Evolutionary conservation across 2,113 vertebrate species (phyloP), one percentile per base, ranked within the genome.

Genomic region (Prochilodus magdalenae): DNA sequence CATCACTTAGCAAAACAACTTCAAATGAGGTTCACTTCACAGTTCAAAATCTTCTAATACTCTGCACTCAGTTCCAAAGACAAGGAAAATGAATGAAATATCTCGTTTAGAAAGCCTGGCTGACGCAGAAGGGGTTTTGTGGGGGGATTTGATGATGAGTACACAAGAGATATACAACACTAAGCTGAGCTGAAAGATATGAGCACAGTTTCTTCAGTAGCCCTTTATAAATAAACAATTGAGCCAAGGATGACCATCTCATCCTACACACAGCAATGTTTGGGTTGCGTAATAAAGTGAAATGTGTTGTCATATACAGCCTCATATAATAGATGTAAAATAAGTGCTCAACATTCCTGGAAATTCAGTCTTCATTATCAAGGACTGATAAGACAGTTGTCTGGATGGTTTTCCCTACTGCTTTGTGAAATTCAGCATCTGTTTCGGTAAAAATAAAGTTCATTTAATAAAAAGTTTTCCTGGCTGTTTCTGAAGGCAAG

Each of bases 161-260:
- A 36, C 65, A 67, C 10, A 15, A 18, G 30, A 67, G 27, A 63
- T 73, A 63, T 65, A 47, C 53, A 79, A 44, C 44, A 15, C 3
- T 44, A 60, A 33, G 60, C 11, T 30, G 63, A 49, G 26, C 40
- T 44, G 4, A 44, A 44, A 11, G 40, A 44, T 44, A 66, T 7
- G 27, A 77, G 49, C 51, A 62, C 55, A 55, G 55, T 79, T 79
- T 79, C 30, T 26, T 36, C 65, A 36, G 16, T 67, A 44, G 40
- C 40, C 24, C 73, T 69, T 75, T 49, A 24, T 57, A 74, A 74
- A 74, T 74, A 75, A 81, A 44, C 29, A 51, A 59, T 66, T 36
- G 66, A 75, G 16, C 33, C n/a, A 55, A 20, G 55, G 44, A 75
- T 59, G 27, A n/a, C 63, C 51, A 69, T 13, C 22, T 16, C 26